Evolutionary conservation across 2,113 vertebrate genomes (phyloP).

Genomic region (Glaucidium brasilianum): DNA sequence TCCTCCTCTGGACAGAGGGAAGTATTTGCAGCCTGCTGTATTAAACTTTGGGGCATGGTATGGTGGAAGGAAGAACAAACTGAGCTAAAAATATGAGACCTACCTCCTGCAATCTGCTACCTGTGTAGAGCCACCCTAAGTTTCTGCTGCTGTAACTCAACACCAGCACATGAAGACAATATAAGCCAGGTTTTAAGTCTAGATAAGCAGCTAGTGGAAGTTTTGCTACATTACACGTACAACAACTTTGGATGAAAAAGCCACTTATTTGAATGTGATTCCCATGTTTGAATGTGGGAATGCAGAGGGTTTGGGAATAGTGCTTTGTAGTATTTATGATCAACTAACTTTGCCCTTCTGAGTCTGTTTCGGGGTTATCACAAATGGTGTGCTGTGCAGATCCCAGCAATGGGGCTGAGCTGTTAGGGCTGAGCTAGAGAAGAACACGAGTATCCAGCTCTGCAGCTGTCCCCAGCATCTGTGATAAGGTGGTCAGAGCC

Average conservation of each 20-base stretch:
- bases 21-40: not conserved
- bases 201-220: not conserved
- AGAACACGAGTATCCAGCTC: fast-evolving
- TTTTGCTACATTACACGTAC: not conserved
- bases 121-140: not conserved
- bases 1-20: not conserved
- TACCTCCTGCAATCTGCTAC: not conserved
- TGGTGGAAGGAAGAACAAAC: not conserved
- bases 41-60: not conserved
- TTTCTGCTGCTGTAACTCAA: not conserved
- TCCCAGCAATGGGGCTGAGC: not conserved
- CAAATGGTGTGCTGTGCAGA: not conserved
- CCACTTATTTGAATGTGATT: not conserved
- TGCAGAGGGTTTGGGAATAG: not conserved
- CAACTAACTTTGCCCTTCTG: not conserved
- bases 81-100: not conserved
- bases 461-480: not conserved
- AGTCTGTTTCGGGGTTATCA: not conserved
- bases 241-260: not conserved
- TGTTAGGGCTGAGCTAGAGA: not conserved
- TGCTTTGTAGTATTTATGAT: not conserved
- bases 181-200: not conserved
- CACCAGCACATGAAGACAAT: not conserved
- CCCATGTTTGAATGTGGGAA: fast-evolving
- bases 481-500: not conserved